Percentiles rank a stretch among this genome's conserved stretches.
phyloP scores from a whole-genome alignment of 2,113 vertebrate genomes.

The Dascyllus trimaculatus region DNA sequence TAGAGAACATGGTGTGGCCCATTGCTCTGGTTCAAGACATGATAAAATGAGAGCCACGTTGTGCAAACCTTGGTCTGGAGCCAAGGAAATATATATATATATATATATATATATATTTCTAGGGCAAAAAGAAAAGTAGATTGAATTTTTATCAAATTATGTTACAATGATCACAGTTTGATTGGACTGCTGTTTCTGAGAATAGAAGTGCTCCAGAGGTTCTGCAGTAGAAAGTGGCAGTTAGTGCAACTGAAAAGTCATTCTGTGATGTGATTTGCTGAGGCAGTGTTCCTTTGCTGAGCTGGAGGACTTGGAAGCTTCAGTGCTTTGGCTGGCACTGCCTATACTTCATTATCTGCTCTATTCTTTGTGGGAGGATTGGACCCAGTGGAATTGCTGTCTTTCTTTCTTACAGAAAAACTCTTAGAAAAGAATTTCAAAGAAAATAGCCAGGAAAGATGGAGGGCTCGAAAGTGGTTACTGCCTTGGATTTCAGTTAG shows the following conservation, averaged over 20 bases:
- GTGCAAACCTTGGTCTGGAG: slow-evolving; percentile 30
- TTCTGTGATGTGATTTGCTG: slow-evolving; percentile 80
- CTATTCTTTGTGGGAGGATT: slow-evolving; percentile 81
- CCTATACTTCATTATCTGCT: slow-evolving; percentile 77
- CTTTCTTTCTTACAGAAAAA: slow-evolving; percentile 72
- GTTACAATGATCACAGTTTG: slow-evolving; percentile 65
- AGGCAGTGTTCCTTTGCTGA: slow-evolving; percentile 73
- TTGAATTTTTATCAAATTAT: slow-evolving; percentile 76
- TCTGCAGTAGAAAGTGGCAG: slow-evolving; percentile 67
- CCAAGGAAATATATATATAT: no score
- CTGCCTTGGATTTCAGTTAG: slow-evolving; percentile 57
- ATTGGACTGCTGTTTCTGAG: slow-evolving; percentile 66
- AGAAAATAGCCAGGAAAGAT: slow-evolving; percentile 63
- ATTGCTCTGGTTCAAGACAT: slow-evolving; percentile 50
- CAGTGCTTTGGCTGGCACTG: slow-evolving; percentile 69
- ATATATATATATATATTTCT: no score
- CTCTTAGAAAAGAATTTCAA: slow-evolving; percentile 70
- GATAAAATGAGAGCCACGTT: slow-evolving; percentile 27
- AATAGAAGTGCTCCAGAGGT: slow-evolving; percentile 68
- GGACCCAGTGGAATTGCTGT: slow-evolving; percentile 78
- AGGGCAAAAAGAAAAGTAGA: slow-evolving; percentile 52
- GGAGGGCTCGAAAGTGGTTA: slow-evolving; percentile 60
- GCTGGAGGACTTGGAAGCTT: slow-evolving; percentile 72
- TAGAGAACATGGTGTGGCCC: slow-evolving; percentile 42
- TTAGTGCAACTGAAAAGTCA: slow-evolving; percentile 67